Evolutionary conservation across 2,888 invertebrate genomes (phyloP).

Genomic region (Dione vanillae): DNA sequence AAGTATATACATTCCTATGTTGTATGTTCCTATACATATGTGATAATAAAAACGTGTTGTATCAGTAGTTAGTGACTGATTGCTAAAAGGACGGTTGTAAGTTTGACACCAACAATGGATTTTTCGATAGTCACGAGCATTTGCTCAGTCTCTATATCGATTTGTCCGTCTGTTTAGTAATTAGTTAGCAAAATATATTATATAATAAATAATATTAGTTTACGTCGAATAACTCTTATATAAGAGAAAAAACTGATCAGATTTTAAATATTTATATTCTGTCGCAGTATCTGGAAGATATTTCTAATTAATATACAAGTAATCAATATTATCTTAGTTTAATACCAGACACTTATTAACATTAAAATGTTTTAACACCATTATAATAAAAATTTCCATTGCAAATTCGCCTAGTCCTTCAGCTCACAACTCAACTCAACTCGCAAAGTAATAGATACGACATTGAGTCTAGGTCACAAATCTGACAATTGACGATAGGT

Average conservation of each 20-base stretch:
- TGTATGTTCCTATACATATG: too few relatives aligned
- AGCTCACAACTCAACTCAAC: background rate
- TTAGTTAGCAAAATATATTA: too few relatives aligned
- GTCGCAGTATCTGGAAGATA: too few relatives aligned
- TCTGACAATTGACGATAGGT: conserved; percentile 34
- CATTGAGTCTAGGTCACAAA: conserved; percentile 40
- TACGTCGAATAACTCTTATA: too few relatives aligned
- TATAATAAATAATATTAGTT: too few relatives aligned
- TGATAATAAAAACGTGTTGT: too few relatives aligned
- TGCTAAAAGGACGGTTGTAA: background rate
- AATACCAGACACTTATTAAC: too few relatives aligned
- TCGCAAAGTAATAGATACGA: conserved; percentile 32
- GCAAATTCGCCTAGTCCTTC: conserved; percentile 30
- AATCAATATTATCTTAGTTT: too few relatives aligned
- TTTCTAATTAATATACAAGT: too few relatives aligned
- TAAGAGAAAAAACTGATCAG: too few relatives aligned
- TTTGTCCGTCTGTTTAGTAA: background rate
- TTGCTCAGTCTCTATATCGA: background rate
- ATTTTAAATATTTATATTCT: too few relatives aligned
- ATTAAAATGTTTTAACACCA: conserved; percentile 17
- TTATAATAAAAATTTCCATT: conserved; percentile 29
- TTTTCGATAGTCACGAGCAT: background rate
- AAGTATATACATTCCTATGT: too few relatives aligned
- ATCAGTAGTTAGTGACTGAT: background rate
- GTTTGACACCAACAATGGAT: background rate